Base-by-base conservation (phyloP, 2,797 vertebrate genomes). In the Sebastes nivosus region DNA sequence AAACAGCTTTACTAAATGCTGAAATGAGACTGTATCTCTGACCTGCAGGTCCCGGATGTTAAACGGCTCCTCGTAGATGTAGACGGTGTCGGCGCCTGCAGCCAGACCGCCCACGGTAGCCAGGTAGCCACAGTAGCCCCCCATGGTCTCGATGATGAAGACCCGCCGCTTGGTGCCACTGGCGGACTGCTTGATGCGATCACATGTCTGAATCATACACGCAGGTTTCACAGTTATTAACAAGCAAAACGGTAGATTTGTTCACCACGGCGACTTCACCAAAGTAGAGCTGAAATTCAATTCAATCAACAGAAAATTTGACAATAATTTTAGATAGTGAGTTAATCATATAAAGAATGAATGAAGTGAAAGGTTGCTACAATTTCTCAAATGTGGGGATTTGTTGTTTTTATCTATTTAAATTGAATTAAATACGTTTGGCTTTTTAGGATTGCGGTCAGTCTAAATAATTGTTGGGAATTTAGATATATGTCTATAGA, bases 121-220 rank as follows among this genome's bases (percentile, higher is more conserved):
- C 95, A 99, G 95, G 87, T 99, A 99, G 7, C 98, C 98, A 0
- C 98, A 98, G 90, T 97, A 99, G 34, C 98, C 98, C 0, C 98
- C 97, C 98, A 99, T 99, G 11, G 98, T 98, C 94, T 99, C 98
- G 0, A 99, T 99, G 96, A 99, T 99, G 95, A 99, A 99, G 1
- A 99, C 97, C 0, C 97, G 96, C 0, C 97, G 94, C 92, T 99
- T 99, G 74, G 98, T 99, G 59, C 98, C 98, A 0, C 97, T 99
- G 92, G 98, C 98, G 0, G 98, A 99, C 92, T 98, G 97, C 79
- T 99, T 99, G 95, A 99, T 99, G 88, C 97, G 97, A 89, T 99
- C 91, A 4, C 93, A 93, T 0, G 90, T 93, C 92, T 92, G 77
- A 72, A 34, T 29, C 36, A 46, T 77, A 86, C 61, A 74, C 30